phyloP scores from a whole-genome alignment of 2,888 invertebrate species.

The Ephialtes manifestator region DNA sequence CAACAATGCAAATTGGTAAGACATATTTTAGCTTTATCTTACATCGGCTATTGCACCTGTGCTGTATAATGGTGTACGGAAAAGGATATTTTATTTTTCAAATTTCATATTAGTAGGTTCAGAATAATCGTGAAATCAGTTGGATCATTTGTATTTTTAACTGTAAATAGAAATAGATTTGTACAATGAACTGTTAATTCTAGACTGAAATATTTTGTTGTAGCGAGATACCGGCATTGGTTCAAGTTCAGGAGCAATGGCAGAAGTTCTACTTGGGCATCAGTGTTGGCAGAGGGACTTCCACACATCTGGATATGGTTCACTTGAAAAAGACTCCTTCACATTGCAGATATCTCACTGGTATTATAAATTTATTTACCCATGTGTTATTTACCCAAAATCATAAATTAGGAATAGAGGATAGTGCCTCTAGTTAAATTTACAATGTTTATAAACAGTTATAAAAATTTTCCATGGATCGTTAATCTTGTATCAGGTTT shows the following conservation, averaged over 20 bases:
- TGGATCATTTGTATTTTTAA: no score
- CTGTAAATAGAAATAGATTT: no score
- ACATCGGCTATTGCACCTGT: no score
- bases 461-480: neutral
- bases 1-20: constrained; percentile 92
- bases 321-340: constrained; percentile 93
- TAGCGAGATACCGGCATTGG: constrained; percentile 93
- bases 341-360: constrained; percentile 94
- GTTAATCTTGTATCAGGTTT: constrained; percentile 86
- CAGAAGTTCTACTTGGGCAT: constrained; percentile 94
- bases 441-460: neutral
- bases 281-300: constrained; percentile 91
- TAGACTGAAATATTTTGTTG: constrained; percentile 69
- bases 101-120: no score
- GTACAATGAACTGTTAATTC: neutral
- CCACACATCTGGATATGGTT: constrained; percentile 96
- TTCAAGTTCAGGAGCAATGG: constrained; percentile 94
- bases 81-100: no score
- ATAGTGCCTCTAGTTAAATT: no score
- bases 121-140: no score
- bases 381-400: no score
- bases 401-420: neutral
- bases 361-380: constrained; percentile 79
- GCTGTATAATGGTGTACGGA: no score
- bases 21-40: neutral